phyloP scores from a whole-genome alignment of 2,797 vertebrate species.

The Cephalopachus bancanus region DNA sequence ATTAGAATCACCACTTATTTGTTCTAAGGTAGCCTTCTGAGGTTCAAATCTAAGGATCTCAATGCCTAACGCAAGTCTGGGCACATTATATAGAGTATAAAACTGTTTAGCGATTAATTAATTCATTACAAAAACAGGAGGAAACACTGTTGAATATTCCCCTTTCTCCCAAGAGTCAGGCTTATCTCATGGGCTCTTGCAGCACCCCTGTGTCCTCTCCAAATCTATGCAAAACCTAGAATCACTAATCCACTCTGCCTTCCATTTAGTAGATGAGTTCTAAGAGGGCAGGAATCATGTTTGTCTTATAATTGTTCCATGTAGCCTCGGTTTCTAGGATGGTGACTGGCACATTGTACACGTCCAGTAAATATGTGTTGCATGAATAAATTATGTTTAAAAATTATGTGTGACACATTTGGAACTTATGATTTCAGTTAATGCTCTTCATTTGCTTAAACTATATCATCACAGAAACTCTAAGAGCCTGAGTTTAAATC shows the following conservation, averaged over 20 bases:
- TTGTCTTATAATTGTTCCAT: neutral
- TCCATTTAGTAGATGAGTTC: neutral
- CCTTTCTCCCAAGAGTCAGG: neutral
- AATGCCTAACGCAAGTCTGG: neutral
- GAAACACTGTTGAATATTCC: neutral
- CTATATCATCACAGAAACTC: neutral
- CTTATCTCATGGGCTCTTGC: neutral
- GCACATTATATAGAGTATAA: neutral
- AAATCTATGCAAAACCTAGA: neutral
- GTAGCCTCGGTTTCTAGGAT: neutral
- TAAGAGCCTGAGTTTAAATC: neutral
- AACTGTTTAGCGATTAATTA: neutral
- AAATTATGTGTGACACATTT: neutral
- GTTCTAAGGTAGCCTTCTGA: neutral
- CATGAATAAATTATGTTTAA: neutral
- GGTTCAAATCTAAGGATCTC: conserved; percentile 32
- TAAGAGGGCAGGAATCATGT: neutral
- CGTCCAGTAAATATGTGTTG: neutral
- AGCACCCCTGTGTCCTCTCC: neutral
- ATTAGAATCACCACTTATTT: conserved; percentile 25
- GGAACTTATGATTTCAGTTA: neutral
- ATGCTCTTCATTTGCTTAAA: neutral
- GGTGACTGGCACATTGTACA: neutral
- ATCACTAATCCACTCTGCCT: neutral
- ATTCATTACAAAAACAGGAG: neutral